Evolutionary conservation across 1,140 invertebrate genomes (phyloP).

Genomic region (Magallana angulata): DNA sequence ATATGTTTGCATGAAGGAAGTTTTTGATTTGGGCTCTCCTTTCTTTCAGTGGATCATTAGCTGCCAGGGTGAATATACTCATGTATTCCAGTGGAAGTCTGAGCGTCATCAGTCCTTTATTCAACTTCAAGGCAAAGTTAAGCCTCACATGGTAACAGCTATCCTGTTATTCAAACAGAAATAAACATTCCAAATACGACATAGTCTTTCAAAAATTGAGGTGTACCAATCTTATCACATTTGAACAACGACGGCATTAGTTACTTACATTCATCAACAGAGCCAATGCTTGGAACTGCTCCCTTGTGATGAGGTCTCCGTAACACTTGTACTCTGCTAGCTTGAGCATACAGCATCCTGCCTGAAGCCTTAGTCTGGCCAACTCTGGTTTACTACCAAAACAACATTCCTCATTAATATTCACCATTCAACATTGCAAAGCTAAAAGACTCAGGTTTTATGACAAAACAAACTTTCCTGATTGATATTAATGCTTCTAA

Average conservation of each 20-base stretch:
- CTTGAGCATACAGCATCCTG: conserved; percentile 96
- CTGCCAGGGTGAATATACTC: conserved; percentile 94
- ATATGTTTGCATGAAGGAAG: conserved; percentile 92
- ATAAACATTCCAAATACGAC: conserved; percentile 15
- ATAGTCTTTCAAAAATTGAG: too few species aligned
- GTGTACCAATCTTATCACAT: too few species aligned
- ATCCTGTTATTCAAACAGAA: conserved; percentile 82
- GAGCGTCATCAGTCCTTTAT: conserved; percentile 88
- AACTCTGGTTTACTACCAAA: conserved; percentile 90
- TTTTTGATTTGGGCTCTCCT: conserved; percentile 85
- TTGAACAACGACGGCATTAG: too few species aligned
- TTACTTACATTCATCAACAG: conserved; percentile 90
- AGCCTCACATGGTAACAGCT: conserved; percentile 94
- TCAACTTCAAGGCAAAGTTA: conserved; percentile 92
- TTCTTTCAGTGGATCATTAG: conserved; percentile 90
- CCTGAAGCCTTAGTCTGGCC: conserved; percentile 93
- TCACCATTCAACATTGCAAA: background rate
- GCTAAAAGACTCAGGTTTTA: background rate
- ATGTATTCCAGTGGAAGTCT: conserved; percentile 95
- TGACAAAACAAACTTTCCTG: background rate
- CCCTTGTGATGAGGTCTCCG: conserved; percentile 94
- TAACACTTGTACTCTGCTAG: conserved; percentile 97
- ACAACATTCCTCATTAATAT: background rate
- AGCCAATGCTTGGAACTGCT: conserved; percentile 96
- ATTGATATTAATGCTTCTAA: background rate